phyloP scores from a whole-genome alignment of 2,888 invertebrate genomes.

The Deilephila porcellus region DNA sequence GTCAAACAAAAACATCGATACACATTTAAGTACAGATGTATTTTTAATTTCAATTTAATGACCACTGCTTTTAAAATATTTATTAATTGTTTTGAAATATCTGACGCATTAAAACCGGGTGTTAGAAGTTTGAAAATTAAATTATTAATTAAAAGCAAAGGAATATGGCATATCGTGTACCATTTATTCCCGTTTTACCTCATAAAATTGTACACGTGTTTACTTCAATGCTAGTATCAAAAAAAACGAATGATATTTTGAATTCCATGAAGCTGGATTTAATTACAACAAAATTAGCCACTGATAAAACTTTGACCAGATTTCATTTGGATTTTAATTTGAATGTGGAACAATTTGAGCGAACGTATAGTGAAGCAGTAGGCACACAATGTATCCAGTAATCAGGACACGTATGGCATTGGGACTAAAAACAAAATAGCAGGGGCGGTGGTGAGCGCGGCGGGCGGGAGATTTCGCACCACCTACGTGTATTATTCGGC shows the following conservation, averaged over 20 bases:
- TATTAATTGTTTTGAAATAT: slow-evolving; percentile 5
- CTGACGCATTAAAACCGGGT: not conserved
- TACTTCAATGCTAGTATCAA: not conserved
- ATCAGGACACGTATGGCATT: slow-evolving; percentile 66
- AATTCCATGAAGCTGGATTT: not conserved
- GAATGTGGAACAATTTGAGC: slow-evolving; percentile 35
- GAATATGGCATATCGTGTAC: not conserved
- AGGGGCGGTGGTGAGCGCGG: slow-evolving; percentile 51
- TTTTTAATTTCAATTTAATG: slow-evolving; percentile 12
- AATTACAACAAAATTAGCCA: not conserved
- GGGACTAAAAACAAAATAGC: slow-evolving; percentile 69
- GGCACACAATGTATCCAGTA: slow-evolving; percentile 53
- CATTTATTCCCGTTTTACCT: not conserved
- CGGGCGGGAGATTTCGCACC: slow-evolving; percentile 56
- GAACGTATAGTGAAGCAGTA: slow-evolving; percentile 23
- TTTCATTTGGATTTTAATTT: not conserved
- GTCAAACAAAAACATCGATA: slow-evolving; percentile 19
- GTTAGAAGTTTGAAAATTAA: not conserved
- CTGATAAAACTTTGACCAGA: not conserved
- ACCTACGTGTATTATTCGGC: slow-evolving; percentile 52
- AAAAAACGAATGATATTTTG: not conserved
- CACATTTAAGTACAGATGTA: not conserved
- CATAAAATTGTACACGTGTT: not conserved
- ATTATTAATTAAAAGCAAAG: not conserved
- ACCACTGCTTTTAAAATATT: not conserved